These are phyloP conservation scores for Lordiphosa clarofinis DNA, from an alignment of 1,140 invertebrate genomes.

Conservation along the genomic window DNA sequence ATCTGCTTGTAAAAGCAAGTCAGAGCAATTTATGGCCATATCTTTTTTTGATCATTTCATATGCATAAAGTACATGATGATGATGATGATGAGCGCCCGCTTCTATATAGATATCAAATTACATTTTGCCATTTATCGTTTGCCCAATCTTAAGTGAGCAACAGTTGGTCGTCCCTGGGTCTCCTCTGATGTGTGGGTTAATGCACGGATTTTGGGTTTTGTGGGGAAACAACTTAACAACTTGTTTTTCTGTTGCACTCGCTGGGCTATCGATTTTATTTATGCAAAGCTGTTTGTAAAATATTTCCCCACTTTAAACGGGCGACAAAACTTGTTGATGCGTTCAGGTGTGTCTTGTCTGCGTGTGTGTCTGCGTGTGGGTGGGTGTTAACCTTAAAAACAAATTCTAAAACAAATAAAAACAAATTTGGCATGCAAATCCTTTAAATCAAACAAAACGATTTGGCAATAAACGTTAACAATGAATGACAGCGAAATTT, in stretches of 20 bases:
- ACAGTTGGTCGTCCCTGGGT: slow-evolving; percentile 28
- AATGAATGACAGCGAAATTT: slow-evolving; percentile 53
- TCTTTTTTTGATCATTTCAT: slow-evolving; percentile 2
- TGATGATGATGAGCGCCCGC: too few species aligned
- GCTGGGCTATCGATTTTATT: slow-evolving; percentile 22
- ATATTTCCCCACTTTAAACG: slow-evolving; percentile 36
- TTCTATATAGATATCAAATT: too few species aligned
- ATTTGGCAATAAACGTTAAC: slow-evolving; percentile 68
- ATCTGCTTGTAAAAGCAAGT: too few species aligned
- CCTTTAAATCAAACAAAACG: slow-evolving; percentile 67
- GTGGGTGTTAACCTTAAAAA: slow-evolving; percentile 31
- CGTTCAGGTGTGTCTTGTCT: slow-evolving; percentile 7
- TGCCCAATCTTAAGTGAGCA: slow-evolving; percentile 14
- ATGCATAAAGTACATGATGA: too few species aligned
- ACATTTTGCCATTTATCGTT: too few species aligned
- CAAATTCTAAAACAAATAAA: slow-evolving; percentile 62
- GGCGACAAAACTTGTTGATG: slow-evolving; percentile 39
- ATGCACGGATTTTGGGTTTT: slow-evolving; percentile 5
- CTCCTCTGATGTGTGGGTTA: slow-evolving; percentile 17
- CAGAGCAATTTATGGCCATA: not conserved
- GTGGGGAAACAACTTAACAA: slow-evolving; percentile 29
- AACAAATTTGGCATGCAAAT: slow-evolving; percentile 73
- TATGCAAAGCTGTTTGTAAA: slow-evolving; percentile 53
- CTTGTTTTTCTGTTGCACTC: slow-evolving; percentile 32
- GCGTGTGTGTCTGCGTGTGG: slow-evolving; percentile 11